Base-by-base conservation (phyloP, 35 echinoderm and acorn worm genomes). In the Lytechinus pictus region DNA sequence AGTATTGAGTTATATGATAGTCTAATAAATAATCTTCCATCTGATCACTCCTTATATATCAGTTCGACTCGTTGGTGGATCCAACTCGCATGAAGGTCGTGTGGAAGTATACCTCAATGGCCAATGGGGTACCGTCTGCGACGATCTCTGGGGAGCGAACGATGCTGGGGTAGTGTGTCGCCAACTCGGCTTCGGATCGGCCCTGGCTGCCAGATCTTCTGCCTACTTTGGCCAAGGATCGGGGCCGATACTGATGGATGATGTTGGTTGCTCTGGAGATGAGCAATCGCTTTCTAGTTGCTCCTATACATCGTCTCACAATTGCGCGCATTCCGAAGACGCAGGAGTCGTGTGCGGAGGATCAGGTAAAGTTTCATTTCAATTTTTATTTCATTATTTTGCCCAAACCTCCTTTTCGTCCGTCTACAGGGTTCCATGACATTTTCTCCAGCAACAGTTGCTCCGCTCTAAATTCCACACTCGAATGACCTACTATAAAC, bases 241-340 rank as follows among this genome's bases (percentile, higher is more conserved):
- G 10, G 88, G 29, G 33, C 88, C 88, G 3, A 90, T 90, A 7
- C 8, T 90, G 88, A 52, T 90, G 52, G 88, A 90, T 27, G 52
- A 90, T 51, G 27, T 90, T 12, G 10, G 7, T 7, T 90, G 88
- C 28, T 52, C 88, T 90, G 88, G 88, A 90, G 52, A 14, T 5
- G 88, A 90, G 88, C 28, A 1, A 9, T 90, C 52, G 9, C 14
- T 90, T 44, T 19, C 52, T 29, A 52, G 29, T 54, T 90, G 88
- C 16, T 5, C 27, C 11, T 54, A 90, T 33, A 3, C 12, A 13
- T 44, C 29, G n/a, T n/a, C 7, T 1, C 88, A 90, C 88, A 90
- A 90, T 54, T 90, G 88, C n/a, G 88, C 88, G 9, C 88, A 90
- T 54, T 52, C 29, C 27, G 88, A 90, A 90, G 88, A 90, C 52